Evolutionary conservation across 2,113 vertebrate species (phyloP).

Genomic region (Jaculus jaculus): DNA sequence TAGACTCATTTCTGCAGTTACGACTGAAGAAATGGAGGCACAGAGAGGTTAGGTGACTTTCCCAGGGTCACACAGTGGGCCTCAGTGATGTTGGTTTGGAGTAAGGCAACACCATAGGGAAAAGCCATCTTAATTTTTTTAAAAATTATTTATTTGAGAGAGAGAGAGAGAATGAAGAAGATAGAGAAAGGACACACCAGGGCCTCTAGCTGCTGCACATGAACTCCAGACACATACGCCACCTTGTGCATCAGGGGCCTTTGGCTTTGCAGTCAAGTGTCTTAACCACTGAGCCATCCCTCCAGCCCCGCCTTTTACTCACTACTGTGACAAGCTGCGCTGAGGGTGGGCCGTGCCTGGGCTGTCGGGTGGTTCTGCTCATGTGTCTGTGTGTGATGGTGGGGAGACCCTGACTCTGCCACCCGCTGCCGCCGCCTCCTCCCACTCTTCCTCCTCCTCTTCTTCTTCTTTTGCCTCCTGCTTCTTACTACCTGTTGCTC

Average conservation of each 20-base stretch:
- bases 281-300: too few relatives aligned
- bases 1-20: neutral
- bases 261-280: too few relatives aligned
- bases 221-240: too few relatives aligned
- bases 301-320: neutral
- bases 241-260: too few relatives aligned
- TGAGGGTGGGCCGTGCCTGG: neutral
- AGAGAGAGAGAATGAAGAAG: too few relatives aligned
- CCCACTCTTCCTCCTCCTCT: too few relatives aligned
- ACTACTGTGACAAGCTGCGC: neutral
- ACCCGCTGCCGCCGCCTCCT: too few relatives aligned
- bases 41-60: neutral
- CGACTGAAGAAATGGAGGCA: neutral
- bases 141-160: too few relatives aligned
- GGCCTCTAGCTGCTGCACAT: too few relatives aligned
- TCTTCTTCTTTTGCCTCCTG: too few relatives aligned
- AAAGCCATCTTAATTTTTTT: neutral
- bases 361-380: neutral
- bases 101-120: neutral
- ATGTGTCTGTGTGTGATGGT: neutral
- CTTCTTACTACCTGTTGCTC: neutral
- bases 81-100: neutral
- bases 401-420: neutral
- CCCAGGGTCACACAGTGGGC: neutral
- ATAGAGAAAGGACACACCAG: too few relatives aligned